These are phyloP conservation scores for Chelonus formosanus DNA, from an alignment of 2,888 invertebrate genomes.

Conservation along the genomic window DNA sequence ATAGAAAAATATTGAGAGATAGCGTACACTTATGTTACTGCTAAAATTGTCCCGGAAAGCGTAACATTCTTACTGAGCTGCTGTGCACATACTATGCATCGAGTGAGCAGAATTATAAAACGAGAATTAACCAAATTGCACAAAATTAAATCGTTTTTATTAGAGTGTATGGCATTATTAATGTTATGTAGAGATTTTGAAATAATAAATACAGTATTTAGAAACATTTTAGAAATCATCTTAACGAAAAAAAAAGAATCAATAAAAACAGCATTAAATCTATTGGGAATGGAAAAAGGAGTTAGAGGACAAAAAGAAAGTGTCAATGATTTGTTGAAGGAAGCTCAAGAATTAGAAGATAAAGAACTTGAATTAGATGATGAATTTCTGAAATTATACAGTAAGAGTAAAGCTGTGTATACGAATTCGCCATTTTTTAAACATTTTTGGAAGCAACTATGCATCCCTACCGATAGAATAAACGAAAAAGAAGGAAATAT, in stretches of 20 bases:
- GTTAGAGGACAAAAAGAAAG: too few species aligned
- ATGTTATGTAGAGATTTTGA: neutral
- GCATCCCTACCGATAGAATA: neutral
- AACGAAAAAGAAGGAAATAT: neutral
- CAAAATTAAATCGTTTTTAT: neutral
- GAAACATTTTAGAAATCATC: too few species aligned
- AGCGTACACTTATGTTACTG: neutral
- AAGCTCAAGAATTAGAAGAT: too few species aligned
- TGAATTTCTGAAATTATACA: too few species aligned
- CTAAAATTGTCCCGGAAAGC: neutral
- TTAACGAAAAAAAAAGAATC: neutral
- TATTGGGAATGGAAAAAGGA: too few species aligned
- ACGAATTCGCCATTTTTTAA: neutral
- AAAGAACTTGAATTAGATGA: neutral
- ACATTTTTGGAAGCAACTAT: neutral
- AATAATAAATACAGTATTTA: too few species aligned
- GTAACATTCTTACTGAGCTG: slow-evolving; percentile 1
- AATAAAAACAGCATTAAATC: neutral
- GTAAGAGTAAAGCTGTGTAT: neutral
- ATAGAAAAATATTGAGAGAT: neutral
- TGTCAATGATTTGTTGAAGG: too few species aligned
- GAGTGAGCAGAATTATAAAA: neutral
- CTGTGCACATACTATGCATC: slow-evolving; percentile 6
- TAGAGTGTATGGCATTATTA: slow-evolving; percentile 10
- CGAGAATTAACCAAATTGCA: neutral